Evolutionary conservation across 2,113 vertebrate species (phyloP), one percentile per base, ranked within the genome.

Genomic region (Xyrauchen texanus): DNA sequence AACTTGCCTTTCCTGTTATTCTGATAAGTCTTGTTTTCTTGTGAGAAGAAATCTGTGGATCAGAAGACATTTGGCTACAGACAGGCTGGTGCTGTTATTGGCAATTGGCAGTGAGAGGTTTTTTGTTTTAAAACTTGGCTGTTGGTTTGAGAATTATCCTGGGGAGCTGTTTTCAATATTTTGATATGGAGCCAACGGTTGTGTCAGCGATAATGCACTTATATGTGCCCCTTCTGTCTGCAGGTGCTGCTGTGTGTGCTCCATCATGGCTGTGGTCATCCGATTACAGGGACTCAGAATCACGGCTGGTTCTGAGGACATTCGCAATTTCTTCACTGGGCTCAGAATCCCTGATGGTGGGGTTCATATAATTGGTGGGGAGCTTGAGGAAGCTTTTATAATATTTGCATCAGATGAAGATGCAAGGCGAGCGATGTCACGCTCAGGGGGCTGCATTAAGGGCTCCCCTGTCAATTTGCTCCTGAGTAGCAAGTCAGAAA

Each of bases 331-430:
- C 95, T 99, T 98, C 95, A 94, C 93, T 93, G 96, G 97, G 94
- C 96, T 99, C 92, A 96, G 92, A 95, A 98, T 99, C 92, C 98
- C 97, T 82, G 95, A 99, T 95, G 97, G 98, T 92, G 98, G 98
- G 90, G 98, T 99, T 86, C 97, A 99, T 93, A 97, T 99, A 92
- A 96, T 98, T 95, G 98, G 98, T 93, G 97, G 98, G 85, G 94
- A 96, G 76, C 90, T 87, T 85, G 95, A 95, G 77, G 96, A 99
- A 93, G 98, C 97, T 87, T 99, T 99, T 92, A 96, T 99, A 92
- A 96, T 98, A 87, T 99, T 99, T 95, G 93, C 94, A 77, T 98
- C 96, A 58, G 97, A 99, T 66, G 97, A 99, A 95, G 97, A 99
- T 90, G 98, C 98, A 85, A 95, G 97, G 87, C 95, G 95, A 92